phyloP scores from a whole-genome alignment of 2,113 vertebrate genomes.

The Bubo blakistoni region DNA sequence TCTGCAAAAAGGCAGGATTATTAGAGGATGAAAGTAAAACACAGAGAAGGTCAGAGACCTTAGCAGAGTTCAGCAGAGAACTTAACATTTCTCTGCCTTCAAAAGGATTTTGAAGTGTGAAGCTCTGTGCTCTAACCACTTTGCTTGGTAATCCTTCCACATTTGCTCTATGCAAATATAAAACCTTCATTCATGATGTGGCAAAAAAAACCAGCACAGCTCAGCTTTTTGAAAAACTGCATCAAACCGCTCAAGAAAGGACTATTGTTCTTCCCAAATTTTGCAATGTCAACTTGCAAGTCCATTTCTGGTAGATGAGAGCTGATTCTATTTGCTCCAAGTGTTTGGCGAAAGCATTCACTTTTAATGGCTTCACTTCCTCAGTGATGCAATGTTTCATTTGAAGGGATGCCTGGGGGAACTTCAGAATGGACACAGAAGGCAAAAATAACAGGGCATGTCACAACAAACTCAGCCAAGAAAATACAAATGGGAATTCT shows the following conservation, averaged over 20 bases:
- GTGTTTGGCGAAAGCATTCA: background rate
- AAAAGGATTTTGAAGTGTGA: background rate
- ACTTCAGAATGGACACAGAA: slow-evolving; percentile 9
- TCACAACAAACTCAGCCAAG: slow-evolving; percentile 33
- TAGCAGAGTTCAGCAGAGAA: background rate
- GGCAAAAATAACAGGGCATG: slow-evolving; percentile 51
- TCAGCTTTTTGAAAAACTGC: background rate
- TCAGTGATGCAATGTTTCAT: slow-evolving; percentile 45
- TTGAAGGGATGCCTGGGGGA: slow-evolving; percentile 38
- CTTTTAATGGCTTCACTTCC: slow-evolving; percentile 41
- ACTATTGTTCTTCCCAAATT: slow-evolving; percentile 34
- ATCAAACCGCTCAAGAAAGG: slow-evolving; percentile 5
- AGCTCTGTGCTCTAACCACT: background rate
- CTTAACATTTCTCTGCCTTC: background rate
- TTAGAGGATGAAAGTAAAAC: background rate
- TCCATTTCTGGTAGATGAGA: slow-evolving; percentile 14
- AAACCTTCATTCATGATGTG: background rate
- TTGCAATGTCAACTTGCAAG: slow-evolving; percentile 35
- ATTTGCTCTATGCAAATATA: background rate
- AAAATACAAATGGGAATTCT: slow-evolving; percentile 31
- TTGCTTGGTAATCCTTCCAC: background rate
- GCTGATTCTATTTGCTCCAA: slow-evolving; percentile 15
- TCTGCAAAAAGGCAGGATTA: background rate
- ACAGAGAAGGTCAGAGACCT: background rate
- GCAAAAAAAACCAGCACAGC: background rate